Conservation (phyloP, 2,888 invertebrate genomes). For the Drosophila heteroneura region DNA sequence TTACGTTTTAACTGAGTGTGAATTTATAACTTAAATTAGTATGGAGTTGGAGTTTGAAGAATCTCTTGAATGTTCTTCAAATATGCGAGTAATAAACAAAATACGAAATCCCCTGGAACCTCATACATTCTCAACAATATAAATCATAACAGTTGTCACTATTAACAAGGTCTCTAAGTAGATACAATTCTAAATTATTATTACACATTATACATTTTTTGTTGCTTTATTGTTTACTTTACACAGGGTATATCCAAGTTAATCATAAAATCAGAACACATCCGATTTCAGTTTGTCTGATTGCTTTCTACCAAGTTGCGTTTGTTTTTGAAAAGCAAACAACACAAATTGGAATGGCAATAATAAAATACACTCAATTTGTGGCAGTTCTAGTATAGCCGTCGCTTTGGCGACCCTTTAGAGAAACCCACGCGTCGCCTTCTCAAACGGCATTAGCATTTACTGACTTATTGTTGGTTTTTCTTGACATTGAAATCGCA, state of each 20-base stretch:
- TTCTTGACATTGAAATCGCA: constrained; percentile 58
- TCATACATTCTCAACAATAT: neutral
- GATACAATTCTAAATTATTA: neutral
- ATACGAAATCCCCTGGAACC: neutral
- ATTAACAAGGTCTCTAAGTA: neutral
- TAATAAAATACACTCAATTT: constrained; percentile 60
- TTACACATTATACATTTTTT: neutral
- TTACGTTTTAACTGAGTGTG: neutral
- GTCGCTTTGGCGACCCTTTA: constrained; percentile 48
- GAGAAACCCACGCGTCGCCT: constrained; percentile 61
- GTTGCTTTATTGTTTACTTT: neutral
- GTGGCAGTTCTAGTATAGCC: constrained; percentile 39
- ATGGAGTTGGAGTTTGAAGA: neutral
- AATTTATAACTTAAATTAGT: neutral
- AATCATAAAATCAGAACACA: neutral
- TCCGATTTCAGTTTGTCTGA: neutral
- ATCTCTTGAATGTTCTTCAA: neutral
- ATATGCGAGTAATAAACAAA: neutral
- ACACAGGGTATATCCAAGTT: constrained; percentile 19
- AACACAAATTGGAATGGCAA: constrained; percentile 39
- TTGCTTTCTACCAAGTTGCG: constrained; percentile 16
- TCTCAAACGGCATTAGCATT: constrained; percentile 9
- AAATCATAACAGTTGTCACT: neutral
- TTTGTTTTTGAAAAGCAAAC: constrained; percentile 45
- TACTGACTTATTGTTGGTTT: constrained; percentile 41